phyloP scores from a whole-genome alignment of 2,113 vertebrate genomes.

The Scomber japonicus region DNA sequence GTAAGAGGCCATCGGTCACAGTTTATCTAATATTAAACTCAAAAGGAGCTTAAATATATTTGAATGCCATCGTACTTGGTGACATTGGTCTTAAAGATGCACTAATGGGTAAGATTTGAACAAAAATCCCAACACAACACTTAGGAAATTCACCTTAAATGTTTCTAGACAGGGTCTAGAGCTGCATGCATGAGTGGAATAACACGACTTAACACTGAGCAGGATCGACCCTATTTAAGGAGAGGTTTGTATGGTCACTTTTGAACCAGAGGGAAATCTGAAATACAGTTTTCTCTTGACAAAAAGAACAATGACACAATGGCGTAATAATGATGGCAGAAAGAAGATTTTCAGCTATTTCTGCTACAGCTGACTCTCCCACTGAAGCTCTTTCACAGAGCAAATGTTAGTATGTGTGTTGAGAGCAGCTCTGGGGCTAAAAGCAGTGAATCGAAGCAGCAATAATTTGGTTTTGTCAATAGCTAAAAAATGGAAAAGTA shows the following conservation, averaged over 20 bases:
- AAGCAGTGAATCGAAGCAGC: conserved; percentile 46
- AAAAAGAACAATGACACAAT: conserved; percentile 34
- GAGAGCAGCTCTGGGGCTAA: conserved; percentile 24
- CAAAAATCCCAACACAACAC: conserved; percentile 4
- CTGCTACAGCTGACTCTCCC: conserved; percentile 50
- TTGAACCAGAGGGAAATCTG: not conserved
- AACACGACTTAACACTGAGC: conserved; percentile 21
- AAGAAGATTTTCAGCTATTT: conserved; percentile 24
- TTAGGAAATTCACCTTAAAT: conserved; percentile 14
- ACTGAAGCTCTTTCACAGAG: conserved; percentile 30
- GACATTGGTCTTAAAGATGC: conserved; percentile 31
- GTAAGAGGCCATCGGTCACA: conserved; percentile 58
- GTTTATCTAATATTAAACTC: conserved; percentile 35
- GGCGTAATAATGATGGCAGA: conserved; percentile 15
- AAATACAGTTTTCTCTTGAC: conserved; percentile 34
- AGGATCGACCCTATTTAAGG: conserved; percentile 2
- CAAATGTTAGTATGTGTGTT: conserved; percentile 14
- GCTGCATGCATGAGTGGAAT: conserved; percentile 46
- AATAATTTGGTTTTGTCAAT: conserved; percentile 66
- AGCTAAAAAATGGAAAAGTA: conserved; percentile 28
- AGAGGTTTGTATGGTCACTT: conserved; percentile 13
- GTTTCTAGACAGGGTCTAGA: conserved; percentile 3
- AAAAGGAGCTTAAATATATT: conserved; percentile 33
- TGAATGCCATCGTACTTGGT: conserved; percentile 2
- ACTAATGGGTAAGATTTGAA: conserved; percentile 16